phyloP scores from a whole-genome alignment of 2,888 invertebrate genomes.

The Chromoteleia sp. region DNA sequence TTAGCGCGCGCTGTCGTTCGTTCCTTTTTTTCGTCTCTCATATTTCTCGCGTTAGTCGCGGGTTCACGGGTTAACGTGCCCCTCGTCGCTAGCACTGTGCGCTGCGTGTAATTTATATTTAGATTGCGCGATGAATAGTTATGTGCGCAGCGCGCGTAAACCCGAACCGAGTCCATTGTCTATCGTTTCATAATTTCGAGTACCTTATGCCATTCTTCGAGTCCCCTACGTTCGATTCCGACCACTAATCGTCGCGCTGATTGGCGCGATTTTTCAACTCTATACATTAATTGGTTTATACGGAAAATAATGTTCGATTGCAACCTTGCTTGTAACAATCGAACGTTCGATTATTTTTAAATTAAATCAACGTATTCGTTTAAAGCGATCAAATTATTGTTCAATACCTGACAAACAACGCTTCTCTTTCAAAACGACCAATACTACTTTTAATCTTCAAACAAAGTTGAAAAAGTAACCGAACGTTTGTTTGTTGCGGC shows the following conservation, averaged over 20 bases:
- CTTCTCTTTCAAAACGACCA: no score
- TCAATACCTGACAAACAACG: no score
- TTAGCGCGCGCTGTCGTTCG: constrained; percentile 39
- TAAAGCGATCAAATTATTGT: no score
- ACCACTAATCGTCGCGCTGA: background rate
- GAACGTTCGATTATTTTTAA: no score
- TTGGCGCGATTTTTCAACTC: no score
- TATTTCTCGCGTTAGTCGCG: constrained; percentile 55
- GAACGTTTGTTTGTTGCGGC: no score
- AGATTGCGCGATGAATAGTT: constrained; percentile 66
- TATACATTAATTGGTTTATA: no score
- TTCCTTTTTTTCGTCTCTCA: constrained; percentile 56
- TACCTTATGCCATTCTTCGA: constrained; percentile 59
- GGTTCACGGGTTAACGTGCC: constrained; percentile 69
- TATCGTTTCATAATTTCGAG: constrained; percentile 75
- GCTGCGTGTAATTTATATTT: constrained; percentile 67
- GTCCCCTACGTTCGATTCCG: constrained; percentile 5
- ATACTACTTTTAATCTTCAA: no score
- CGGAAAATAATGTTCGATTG: no score
- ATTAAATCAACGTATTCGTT: no score
- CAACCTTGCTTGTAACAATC: no score
- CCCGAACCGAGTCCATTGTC: constrained; percentile 75
- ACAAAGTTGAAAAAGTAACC: no score
- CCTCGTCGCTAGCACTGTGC: constrained; percentile 32
- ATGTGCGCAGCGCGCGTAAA: constrained; percentile 53